Conservation (phyloP, 2,888 invertebrate species). For the Erebia epiphron region DNA sequence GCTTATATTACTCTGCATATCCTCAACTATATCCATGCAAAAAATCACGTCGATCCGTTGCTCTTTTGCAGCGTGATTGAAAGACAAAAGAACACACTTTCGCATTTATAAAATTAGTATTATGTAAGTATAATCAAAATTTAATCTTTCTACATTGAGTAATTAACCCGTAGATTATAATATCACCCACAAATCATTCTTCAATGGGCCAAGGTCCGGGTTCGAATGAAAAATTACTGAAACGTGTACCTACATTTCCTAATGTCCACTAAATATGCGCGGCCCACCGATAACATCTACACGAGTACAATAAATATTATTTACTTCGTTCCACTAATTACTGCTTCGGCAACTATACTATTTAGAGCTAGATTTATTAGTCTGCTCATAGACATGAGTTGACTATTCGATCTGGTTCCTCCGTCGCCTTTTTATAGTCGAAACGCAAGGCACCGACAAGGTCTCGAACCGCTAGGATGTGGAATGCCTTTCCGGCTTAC, state of each 20-base stretch:
- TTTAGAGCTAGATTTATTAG: conserved; percentile 33
- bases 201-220: background rate
- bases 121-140: background rate
- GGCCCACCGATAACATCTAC: conserved; percentile 33
- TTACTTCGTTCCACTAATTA: conserved; percentile 43
- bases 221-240: conserved; percentile 12
- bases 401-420: too few relatives aligned
- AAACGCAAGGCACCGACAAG: too few relatives aligned
- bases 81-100: too few relatives aligned
- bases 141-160: conserved; percentile 5
- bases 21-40: too few relatives aligned
- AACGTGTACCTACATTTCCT: conserved; percentile 13
- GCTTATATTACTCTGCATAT: too few relatives aligned
- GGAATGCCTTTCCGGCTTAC: too few relatives aligned
- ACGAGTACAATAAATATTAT: conserved; percentile 30
- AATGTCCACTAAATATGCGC: conserved; percentile 18
- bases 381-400: background rate
- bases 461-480: too few relatives aligned
- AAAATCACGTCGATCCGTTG: too few relatives aligned
- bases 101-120: background rate
- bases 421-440: too few relatives aligned
- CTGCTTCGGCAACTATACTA: conserved; percentile 49
- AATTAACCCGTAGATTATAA: conserved; percentile 4
- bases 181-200: conserved; percentile 4
- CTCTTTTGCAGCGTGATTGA: too few relatives aligned